Percentiles rank a stretch among this genome's conserved stretches.
These are phyloP conservation scores for Tyrophagus putrescentiae DNA, from an alignment of 1,140 invertebrate genomes.

Conservation along the genomic window DNA sequence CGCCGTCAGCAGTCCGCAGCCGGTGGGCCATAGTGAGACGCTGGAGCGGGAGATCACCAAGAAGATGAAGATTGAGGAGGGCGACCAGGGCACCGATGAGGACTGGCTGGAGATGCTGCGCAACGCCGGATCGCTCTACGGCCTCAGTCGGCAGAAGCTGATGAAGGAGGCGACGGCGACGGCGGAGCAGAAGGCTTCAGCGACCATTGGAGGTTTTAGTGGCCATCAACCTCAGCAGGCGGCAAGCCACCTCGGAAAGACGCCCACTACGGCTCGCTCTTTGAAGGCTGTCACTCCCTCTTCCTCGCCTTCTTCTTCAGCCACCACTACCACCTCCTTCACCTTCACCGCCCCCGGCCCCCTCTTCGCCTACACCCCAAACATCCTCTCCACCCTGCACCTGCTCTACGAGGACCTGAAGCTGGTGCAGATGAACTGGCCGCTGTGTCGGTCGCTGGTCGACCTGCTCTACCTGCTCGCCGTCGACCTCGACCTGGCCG, in stretches of 20 bases:
- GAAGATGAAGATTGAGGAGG: constrained; percentile 24
- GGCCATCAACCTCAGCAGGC: too few species aligned
- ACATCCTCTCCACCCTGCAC: constrained; percentile 65
- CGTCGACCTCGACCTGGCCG: constrained; percentile 43
- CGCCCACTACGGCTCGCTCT: too few species aligned
- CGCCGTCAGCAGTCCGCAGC: too few species aligned
- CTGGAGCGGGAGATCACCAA: constrained; percentile 12
- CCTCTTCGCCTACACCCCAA: constrained; percentile 55
- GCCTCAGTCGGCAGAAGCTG: too few species aligned
- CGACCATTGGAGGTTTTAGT: too few species aligned
- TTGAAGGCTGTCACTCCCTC: too few species aligned
- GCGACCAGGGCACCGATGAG: constrained; percentile 30
- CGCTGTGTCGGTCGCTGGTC: constrained; percentile 51
- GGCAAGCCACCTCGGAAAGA: too few species aligned
- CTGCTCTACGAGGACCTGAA: constrained; percentile 78
- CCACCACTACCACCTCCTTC: background rate
- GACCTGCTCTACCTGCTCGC: constrained; percentile 60
- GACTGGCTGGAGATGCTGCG: constrained; percentile 21
- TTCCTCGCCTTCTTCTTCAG: too few species aligned
- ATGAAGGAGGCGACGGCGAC: too few species aligned
- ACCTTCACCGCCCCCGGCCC: constrained; percentile 40
- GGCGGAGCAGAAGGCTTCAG: too few species aligned
- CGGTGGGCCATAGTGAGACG: background rate
- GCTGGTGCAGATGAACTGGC: constrained; percentile 51
- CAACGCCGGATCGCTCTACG: background rate